Evolutionary conservation across 2,113 vertebrate genomes (phyloP).

Genomic region (Nicator chloris): DNA sequence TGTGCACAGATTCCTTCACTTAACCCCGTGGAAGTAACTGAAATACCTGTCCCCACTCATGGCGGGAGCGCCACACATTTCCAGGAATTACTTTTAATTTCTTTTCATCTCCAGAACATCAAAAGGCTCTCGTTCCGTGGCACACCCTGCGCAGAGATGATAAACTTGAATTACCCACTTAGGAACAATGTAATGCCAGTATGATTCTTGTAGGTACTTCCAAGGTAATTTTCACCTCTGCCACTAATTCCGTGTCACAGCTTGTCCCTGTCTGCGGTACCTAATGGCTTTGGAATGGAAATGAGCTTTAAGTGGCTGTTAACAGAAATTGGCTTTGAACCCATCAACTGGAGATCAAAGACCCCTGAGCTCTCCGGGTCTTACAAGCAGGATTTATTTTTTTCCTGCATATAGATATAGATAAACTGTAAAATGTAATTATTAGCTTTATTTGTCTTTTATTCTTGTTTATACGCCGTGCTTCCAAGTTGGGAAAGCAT

Average conservation of each 20-base stretch:
- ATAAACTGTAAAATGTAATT: not conserved
- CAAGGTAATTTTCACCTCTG: slow-evolving; percentile 15
- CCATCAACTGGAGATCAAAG: not conserved
- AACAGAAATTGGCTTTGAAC: slow-evolving; percentile 23
- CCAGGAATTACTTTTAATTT: not conserved
- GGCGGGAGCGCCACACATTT: not conserved
- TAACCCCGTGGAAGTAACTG: not conserved
- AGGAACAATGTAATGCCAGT: not conserved
- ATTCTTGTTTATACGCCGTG: not conserved
- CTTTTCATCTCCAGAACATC: not conserved
- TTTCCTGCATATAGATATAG: not conserved
- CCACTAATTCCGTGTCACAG: slow-evolving; percentile 9
- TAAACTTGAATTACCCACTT: not conserved
- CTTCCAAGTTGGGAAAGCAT: not conserved
- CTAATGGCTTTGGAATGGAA: slow-evolving; percentile 7
- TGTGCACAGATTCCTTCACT: not conserved
- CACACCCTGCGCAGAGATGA: not conserved
- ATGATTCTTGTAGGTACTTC: not conserved
- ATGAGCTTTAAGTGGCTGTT: slow-evolving; percentile 25
- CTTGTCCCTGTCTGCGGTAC: not conserved
- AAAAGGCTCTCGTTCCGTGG: not conserved
- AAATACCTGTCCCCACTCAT: not conserved
- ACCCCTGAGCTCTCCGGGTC: not conserved
- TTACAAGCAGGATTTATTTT: not conserved
- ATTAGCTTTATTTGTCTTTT: not conserved